Conservation (phyloP, 2,888 invertebrate species). For the Acrocyrtus sp. region DNA sequence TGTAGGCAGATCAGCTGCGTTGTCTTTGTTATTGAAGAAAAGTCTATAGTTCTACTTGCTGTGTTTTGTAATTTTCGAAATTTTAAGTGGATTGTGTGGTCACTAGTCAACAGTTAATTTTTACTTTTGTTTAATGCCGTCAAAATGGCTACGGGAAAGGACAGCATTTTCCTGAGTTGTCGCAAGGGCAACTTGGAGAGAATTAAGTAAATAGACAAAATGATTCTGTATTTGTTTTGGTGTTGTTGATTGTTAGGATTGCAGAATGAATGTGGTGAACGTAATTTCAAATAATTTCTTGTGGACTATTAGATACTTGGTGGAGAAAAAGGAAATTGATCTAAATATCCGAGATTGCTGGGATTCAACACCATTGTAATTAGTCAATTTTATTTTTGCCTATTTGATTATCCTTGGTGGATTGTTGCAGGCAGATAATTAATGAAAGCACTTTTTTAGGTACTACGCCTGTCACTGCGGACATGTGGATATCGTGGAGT, state of each 20-base stretch:
- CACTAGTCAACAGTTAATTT: no score
- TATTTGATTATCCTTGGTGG: no score
- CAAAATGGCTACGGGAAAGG: slow-evolving; percentile 2
- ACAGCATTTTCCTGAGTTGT: slow-evolving; percentile 62
- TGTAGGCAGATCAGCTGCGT: no score
- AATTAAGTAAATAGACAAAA: slow-evolving; percentile 60
- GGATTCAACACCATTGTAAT: slow-evolving; percentile 70
- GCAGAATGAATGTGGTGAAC: no score
- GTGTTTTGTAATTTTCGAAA: no score
- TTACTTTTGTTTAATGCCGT: no score
- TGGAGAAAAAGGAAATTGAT: slow-evolving; percentile 69
- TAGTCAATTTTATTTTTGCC: slow-evolving; percentile 32
- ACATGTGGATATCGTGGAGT: slow-evolving; percentile 68
- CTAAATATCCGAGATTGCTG: slow-evolving; percentile 69
- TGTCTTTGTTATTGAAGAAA: no score
- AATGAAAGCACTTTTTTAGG: slow-evolving; percentile 60
- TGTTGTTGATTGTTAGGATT: no score
- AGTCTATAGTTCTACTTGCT: no score
- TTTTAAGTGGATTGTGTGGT: no score
- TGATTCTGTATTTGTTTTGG: no score
- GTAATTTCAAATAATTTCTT: slow-evolving; percentile 14
- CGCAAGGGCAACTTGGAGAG: slow-evolving; percentile 62
- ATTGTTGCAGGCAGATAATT: neutral
- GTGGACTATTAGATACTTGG: slow-evolving; percentile 65
- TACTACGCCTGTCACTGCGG: slow-evolving; percentile 71